Conservation (phyloP, 2,113 vertebrate genomes). For the Muscicapa adusta region DNA sequence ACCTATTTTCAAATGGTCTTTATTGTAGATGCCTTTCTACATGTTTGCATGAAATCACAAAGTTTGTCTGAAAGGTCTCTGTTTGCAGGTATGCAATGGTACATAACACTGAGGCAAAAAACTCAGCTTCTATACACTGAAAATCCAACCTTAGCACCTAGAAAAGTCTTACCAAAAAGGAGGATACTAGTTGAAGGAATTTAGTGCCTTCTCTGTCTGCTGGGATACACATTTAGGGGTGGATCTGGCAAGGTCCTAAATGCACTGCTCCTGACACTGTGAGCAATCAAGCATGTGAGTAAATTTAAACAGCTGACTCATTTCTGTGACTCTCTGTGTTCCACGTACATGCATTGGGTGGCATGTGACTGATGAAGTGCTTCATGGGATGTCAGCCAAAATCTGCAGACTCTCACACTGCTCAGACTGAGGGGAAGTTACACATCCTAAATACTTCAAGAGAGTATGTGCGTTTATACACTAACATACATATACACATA, state of each 20-base stretch:
- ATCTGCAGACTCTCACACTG: neutral
- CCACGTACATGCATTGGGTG: accelerated
- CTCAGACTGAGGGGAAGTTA: neutral
- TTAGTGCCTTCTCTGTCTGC: neutral
- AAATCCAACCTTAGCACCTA: neutral
- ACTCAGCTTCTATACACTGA: neutral
- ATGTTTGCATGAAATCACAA: neutral
- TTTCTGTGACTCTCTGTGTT: neutral
- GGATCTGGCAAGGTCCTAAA: neutral
- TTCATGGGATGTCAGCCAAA: neutral
- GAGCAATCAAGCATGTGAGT: neutral
- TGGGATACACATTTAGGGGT: neutral
- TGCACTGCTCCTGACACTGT: neutral
- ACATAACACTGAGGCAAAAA: neutral
- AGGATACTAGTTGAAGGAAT: neutral
- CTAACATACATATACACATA: neutral
- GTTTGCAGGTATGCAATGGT: accelerated
- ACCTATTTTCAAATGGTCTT: neutral
- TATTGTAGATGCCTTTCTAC: neutral
- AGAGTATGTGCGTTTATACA: neutral
- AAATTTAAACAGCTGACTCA: neutral
- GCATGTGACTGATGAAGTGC: neutral
- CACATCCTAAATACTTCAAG: neutral
- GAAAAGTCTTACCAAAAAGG: neutral
- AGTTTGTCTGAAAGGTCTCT: neutral